Conservation (phyloP, 37 sponge, comb jelly and placozoan genomes). For the Oopsacas minuta region DNA sequence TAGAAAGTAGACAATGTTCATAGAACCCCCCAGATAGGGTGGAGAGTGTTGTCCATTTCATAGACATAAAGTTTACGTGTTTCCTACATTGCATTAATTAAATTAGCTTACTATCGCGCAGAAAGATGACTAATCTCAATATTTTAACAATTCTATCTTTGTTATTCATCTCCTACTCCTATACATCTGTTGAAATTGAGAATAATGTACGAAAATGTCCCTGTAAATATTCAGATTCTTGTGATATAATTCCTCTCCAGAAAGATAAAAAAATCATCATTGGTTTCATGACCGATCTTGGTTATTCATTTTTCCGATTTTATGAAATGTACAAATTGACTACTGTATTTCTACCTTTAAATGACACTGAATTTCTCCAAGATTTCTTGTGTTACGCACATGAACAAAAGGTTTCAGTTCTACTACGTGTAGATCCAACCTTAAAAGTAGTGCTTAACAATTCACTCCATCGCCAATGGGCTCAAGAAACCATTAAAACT, state of each 20-base stretch:
- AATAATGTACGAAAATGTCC: not conserved
- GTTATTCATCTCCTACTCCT: not conserved
- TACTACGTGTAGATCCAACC: not conserved
- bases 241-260: not conserved
- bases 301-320: not conserved
- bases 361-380: constrained; percentile 7
- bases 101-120: no score
- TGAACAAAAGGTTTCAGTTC: not conserved
- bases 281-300: not conserved
- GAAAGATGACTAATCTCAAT: no score
- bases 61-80: no score
- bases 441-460: not conserved
- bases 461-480: constrained; percentile 9
- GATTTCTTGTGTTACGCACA: not conserved
- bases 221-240: not conserved
- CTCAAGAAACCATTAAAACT: not conserved
- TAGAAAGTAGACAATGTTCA: no score
- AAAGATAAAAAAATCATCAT: not conserved
- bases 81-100: no score
- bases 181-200: not conserved
- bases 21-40: no score
- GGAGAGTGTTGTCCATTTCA: no score
- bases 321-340: not conserved
- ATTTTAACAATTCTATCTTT: no score
- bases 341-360: not conserved